Base-by-base conservation (phyloP, 2,113 vertebrate species). In the Taxidea taxus region DNA sequence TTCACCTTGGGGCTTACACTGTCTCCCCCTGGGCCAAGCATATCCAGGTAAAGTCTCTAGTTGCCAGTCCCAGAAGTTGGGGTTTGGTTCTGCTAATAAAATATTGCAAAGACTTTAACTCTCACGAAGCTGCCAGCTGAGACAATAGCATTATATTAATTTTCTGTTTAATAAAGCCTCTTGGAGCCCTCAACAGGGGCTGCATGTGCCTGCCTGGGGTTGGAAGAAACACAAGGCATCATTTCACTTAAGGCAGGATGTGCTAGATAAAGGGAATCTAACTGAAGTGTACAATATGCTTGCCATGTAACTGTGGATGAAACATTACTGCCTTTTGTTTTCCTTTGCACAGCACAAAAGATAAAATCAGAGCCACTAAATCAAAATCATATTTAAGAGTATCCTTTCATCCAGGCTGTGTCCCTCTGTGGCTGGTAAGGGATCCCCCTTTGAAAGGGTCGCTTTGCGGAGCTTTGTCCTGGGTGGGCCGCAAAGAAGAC, bases 161-260 rank as follows among this genome's bases (percentile, higher is more conserved):
- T 97, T 96, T 98, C 94, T 90, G 74, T 97, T 97, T 96, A 96
- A 95, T 96, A 98, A 98, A 98, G 92, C 94, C 18, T 66, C 85
- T 68, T 84, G 87, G 68, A 97, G 34, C 66, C 49, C 80, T 97
- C 86, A 34, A 27, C 89, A 37, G 20, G 29, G 93, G 47, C 89
- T 37, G 64, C 0, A 25, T 14, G 20, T 15, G 66, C 90, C 87
- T 96, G 94, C 60, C 84, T 66, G 31, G 96, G 84, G 82, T 72
- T 0, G 9, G 62, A 7, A 70, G 94, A 64, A 62, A 78, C 89
- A 42, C 1, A 1, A 89, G 83, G 49, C 96, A 78, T 83, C 20
- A 0, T 91, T 91, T 97, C 80, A 77, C 74, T 81, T 56, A 80
- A 31, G 81, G 96, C 90, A 93, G 84, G 90, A 74, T 13, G 39